Base-by-base conservation (phyloP, 1,140 invertebrate species). In the Drosophila sucinea region DNA sequence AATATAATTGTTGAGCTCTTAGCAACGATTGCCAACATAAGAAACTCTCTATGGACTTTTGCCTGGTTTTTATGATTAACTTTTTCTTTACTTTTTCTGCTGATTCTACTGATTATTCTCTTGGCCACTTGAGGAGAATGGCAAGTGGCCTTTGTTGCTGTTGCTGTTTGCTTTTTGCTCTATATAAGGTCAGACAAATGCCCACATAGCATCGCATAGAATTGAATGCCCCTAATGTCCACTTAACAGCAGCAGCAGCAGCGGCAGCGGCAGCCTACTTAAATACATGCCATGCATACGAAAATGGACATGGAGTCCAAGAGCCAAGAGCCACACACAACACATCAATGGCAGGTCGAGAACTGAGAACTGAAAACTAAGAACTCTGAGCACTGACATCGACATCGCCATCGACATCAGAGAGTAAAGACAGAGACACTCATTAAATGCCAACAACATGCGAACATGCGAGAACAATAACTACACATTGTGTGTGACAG, bases 111-210 rank as follows among this genome's bases (percentile, higher is more conserved):
- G 55, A 79, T 82, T 38, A 38, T 63, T 38, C 67, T 56, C 40
- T 67, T 70, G 47, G 58, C 71, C 72, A 77, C 61, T 73, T 54
- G 63, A 55, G 57, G 40, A 30, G 68, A 70, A 68, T 81, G 81
- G 81, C 73, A 84, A 85, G 75, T 81, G 79, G 79, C 60, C 67
- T 67, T 65, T 78, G 75, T 68, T 60, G 64, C 75, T 79, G 83
- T 79, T 76, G 79, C 63, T 64, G 66, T 65, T 17, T 81, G 79
- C 35, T 68, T 63, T 64, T 75, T 79, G 79, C 67, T 82, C 83
- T 82, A 87, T 87, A 86, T 87, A 86, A 86, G 79, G 83, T 86
- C 83, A 70, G 75, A 79, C 71, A 79, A 82, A 73, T 87, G 82
- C 80, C 73, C 76, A 76, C 73, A 70, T 77, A 77, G 78, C 72